phyloP scores from a whole-genome alignment of 2,888 invertebrate genomes.

The Norana najaformis region DNA sequence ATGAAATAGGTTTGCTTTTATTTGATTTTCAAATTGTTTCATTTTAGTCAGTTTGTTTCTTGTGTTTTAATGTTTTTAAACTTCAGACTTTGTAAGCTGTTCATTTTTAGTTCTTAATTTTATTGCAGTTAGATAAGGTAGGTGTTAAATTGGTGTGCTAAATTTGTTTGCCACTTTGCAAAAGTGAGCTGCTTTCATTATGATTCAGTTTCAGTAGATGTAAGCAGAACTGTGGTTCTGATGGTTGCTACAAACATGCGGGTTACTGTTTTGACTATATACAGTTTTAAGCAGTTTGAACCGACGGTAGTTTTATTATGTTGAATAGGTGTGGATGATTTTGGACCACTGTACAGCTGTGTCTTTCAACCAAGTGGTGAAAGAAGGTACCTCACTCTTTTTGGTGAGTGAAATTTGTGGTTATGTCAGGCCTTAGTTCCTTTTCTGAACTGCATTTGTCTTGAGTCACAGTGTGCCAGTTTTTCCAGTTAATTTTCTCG shows the following conservation, averaged over 20 bases:
- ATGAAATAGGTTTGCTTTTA: neutral
- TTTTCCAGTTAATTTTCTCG: neutral
- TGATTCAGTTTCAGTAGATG: no score
- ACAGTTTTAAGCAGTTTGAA: neutral
- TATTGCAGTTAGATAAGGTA: neutral
- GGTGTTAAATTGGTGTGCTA: neutral
- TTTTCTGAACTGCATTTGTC: neutral
- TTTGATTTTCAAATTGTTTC: neutral
- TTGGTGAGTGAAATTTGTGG: neutral
- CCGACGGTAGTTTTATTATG: neutral
- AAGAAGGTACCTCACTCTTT: neutral
- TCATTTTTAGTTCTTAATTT: neutral
- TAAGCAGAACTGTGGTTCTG: neutral
- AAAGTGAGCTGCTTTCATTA: neutral
- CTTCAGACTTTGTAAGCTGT: no score
- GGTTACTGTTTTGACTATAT: neutral
- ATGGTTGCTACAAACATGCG: neutral
- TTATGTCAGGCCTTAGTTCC: neutral
- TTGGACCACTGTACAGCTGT: neutral
- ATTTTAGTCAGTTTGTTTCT: no score
- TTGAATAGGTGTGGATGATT: neutral
- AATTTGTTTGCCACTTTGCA: neutral
- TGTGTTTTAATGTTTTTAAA: neutral
- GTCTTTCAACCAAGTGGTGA: neutral
- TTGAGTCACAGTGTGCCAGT: neutral